Evolutionary conservation across 2,113 vertebrate species (phyloP).

Genomic region (Riparia riparia): DNA sequence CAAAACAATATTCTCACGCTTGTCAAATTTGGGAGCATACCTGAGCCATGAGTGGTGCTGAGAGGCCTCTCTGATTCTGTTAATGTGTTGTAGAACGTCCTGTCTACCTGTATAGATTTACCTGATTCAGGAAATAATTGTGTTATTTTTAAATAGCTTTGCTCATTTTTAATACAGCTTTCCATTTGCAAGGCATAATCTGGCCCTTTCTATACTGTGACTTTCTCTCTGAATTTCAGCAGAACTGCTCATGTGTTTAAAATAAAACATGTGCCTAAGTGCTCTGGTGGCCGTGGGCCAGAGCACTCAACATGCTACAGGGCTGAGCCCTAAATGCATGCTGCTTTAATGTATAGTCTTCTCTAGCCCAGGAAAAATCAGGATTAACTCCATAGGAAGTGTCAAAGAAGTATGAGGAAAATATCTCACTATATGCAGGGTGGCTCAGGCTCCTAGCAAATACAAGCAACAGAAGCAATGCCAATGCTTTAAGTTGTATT

Average conservation of each 20-base stretch:
- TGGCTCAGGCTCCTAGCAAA: neutral
- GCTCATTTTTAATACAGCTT: neutral
- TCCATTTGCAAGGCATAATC: neutral
- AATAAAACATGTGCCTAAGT: conserved; percentile 28
- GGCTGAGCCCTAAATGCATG: neutral
- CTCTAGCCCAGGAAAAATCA: neutral
- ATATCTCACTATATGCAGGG: accelerated
- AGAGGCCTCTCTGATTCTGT: neutral
- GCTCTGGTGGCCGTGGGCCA: conserved; percentile 40
- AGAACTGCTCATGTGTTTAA: neutral
- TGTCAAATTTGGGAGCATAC: neutral
- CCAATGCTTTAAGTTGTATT: neutral
- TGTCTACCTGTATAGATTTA: neutral
- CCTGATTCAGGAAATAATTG: neutral
- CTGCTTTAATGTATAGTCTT: neutral
- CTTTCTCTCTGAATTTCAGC: conserved; percentile 32
- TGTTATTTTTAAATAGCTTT: neutral
- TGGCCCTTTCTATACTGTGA: neutral
- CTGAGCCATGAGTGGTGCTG: neutral
- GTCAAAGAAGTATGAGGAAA: neutral
- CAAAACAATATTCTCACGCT: neutral
- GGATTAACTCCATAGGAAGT: neutral
- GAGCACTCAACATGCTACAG: neutral
- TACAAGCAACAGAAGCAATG: neutral
- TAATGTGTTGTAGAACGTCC: neutral